Evolutionary conservation across 2,797 vertebrate genomes (phyloP).

Genomic region (Alfaro cultratus): DNA sequence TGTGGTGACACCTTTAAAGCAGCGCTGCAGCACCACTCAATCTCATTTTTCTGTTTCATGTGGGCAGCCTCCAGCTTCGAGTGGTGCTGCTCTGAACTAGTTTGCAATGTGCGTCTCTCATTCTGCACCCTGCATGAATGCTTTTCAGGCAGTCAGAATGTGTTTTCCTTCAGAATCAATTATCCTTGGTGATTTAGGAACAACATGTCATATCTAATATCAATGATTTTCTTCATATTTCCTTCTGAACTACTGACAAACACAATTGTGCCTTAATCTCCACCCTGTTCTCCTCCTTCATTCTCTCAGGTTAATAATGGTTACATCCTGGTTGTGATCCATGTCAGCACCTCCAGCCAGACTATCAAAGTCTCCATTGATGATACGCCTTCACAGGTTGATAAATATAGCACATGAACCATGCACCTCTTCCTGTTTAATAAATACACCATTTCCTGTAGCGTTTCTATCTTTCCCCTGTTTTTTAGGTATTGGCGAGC

Average conservation of each 20-base stretch:
- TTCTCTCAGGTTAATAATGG: slow-evolving; percentile 80
- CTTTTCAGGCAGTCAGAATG: not conserved
- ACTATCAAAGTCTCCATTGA: slow-evolving; percentile 93
- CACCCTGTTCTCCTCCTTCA: not conserved
- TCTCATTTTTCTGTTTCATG: not conserved
- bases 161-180: not conserved
- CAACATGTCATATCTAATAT: not conserved
- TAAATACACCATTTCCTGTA: not conserved
- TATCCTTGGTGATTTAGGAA: not conserved
- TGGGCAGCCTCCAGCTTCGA: not conserved
- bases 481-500: slow-evolving; percentile 58
- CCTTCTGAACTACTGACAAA: not conserved
- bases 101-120: not conserved
- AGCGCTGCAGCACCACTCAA: not conserved
- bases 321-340: slow-evolving; percentile 90
- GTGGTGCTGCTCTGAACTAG: not conserved
- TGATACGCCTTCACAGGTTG: slow-evolving; percentile 88
- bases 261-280: not conserved
- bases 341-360: slow-evolving; percentile 90
- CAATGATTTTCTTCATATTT: not conserved
- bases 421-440: not conserved
- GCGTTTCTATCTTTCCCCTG: not conserved
- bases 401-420: slow-evolving; percentile 33
- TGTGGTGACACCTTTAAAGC: not conserved
- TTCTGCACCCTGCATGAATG: not conserved